A percentile compares a stretch with the other conserved stretches of the same genome.
These are phyloP conservation scores for Axis porcinus DNA, from an alignment of 2,113 vertebrate species.

Conservation along the genomic window DNA sequence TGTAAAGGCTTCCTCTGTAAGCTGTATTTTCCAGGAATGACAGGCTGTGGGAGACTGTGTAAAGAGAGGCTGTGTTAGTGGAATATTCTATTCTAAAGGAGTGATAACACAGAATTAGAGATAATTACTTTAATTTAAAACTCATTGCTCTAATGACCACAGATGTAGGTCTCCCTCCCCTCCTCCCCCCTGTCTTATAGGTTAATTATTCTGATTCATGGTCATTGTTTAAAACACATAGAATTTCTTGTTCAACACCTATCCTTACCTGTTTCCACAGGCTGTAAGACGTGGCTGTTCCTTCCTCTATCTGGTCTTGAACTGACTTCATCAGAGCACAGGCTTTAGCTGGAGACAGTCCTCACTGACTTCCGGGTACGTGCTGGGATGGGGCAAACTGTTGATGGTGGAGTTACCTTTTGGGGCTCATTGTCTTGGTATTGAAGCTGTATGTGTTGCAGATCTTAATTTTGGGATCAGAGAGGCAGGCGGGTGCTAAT, in stretches of 20 bases:
- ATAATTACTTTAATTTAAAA: neutral
- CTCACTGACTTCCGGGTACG: neutral
- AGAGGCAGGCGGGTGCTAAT: neutral
- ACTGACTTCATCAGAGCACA: neutral
- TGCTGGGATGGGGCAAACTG: neutral
- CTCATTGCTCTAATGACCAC: neutral
- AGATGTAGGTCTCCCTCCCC: neutral
- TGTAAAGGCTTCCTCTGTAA: neutral
- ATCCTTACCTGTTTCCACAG: neutral
- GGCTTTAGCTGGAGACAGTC: neutral
- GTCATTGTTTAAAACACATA: neutral
- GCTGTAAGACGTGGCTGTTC: neutral
- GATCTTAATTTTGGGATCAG: neutral
- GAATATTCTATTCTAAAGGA: neutral
- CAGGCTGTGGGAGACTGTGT: neutral
- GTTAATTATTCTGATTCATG: slow-evolving; percentile 45
- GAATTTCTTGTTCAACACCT: neutral
- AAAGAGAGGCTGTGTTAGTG: neutral
- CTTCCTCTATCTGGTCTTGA: neutral
- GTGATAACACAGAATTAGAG: neutral
- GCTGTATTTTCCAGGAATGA: neutral
- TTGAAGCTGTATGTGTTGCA: neutral
- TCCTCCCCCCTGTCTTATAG: neutral
- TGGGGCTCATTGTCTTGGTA: neutral
- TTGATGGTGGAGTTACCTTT: neutral